These are phyloP conservation scores for Anas capensis DNA, from an alignment of 2,797 vertebrate species.

Conservation along the genomic window DNA sequence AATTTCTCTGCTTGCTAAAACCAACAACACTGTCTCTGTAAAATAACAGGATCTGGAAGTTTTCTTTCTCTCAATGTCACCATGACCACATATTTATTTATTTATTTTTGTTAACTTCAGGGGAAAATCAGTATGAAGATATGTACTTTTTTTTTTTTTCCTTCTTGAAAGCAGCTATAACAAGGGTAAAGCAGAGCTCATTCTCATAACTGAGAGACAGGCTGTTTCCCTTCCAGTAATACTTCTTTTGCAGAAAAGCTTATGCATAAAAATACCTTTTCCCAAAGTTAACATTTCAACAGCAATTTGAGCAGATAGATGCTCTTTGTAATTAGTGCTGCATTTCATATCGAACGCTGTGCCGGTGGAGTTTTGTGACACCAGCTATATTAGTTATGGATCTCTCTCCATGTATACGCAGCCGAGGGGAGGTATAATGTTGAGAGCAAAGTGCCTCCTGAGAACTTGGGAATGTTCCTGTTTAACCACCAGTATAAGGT, in stretches of 20 bases:
- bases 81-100: neutral
- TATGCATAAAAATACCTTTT: conserved; percentile 48
- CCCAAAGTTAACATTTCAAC: conserved; percentile 42
- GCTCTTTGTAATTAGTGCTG: conserved; percentile 28
- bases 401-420: conserved; percentile 7
- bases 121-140: neutral
- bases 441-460: conserved; percentile 45
- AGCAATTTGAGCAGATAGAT: conserved; percentile 44
- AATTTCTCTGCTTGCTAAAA: neutral
- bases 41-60: neutral
- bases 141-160: neutral
- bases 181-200: conserved; percentile 15
- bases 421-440: neutral
- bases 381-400: neutral
- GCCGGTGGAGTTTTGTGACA: conserved; percentile 45
- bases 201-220: conserved; percentile 21
- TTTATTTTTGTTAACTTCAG: conserved; percentile 8
- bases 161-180: conserved; percentile 5
- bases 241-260: conserved; percentile 39
- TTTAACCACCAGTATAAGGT: conserved; percentile 25
- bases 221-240: conserved; percentile 27
- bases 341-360: conserved; percentile 14
- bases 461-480: conserved; percentile 22
- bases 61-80: neutral
- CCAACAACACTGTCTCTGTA: neutral